These are phyloP conservation scores for Cacoxenus indagator DNA, from an alignment of 2,888 invertebrate species.

Conservation along the genomic window DNA sequence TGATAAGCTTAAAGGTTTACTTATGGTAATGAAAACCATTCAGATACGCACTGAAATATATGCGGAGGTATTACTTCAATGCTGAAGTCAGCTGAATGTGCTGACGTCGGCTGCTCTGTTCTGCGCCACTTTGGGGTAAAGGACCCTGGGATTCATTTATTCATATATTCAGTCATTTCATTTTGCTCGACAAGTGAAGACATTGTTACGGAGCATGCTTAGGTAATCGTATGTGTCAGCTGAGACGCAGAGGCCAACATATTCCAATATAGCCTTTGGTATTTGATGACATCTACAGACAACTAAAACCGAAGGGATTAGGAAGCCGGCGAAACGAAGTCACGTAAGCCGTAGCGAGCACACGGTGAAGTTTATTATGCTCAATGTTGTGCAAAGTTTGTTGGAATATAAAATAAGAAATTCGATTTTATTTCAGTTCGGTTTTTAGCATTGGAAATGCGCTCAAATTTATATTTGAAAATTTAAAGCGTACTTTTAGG, in stretches of 20 bases:
- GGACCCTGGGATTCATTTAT: background rate
- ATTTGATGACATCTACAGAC: no score
- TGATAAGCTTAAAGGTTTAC: conserved; percentile 15
- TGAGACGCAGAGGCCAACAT: background rate
- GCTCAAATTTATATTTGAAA: no score
- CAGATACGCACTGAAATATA: background rate
- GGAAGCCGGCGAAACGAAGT: background rate
- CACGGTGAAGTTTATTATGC: background rate
- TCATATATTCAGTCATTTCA: background rate
- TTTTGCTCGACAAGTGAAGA: background rate
- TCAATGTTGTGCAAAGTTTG: background rate
- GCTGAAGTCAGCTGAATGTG: background rate
- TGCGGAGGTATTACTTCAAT: background rate
- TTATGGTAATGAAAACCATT: conserved; percentile 14
- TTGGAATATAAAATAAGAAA: background rate
- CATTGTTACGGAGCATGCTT: background rate
- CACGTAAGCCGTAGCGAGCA: background rate
- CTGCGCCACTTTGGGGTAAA: background rate
- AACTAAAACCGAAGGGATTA: background rate
- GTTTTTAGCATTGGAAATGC: no score
- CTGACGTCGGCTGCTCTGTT: background rate
- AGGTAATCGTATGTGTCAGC: background rate
- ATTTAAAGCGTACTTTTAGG: no score
- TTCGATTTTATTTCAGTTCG: background rate
- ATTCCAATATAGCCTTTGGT: no score